Evolutionary conservation across 2,797 vertebrate genomes (phyloP).

Genomic region (Neomorphus geoffroyi): DNA sequence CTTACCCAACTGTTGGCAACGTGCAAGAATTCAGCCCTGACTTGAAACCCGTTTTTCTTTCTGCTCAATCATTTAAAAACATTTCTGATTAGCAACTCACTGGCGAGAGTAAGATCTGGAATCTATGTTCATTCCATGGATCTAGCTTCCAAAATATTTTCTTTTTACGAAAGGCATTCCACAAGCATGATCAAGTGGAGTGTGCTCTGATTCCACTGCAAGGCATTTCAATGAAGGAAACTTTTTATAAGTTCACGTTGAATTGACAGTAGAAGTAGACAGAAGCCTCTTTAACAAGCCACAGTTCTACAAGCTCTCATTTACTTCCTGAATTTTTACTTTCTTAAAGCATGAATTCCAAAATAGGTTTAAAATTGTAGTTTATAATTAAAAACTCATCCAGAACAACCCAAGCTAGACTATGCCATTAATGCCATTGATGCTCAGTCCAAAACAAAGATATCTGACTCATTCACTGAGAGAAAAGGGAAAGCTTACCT

Average conservation of each 20-base stretch:
- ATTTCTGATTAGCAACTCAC: not conserved
- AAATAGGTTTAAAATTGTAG: not conserved
- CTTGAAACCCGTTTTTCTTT: not conserved
- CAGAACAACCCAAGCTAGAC: not conserved
- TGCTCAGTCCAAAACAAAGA: not conserved
- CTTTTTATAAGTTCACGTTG: not conserved
- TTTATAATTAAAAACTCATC: not conserved
- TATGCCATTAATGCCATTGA: not conserved
- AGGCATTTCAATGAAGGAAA: not conserved
- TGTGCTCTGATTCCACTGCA: not conserved
- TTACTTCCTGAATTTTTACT: not conserved
- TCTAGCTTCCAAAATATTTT: constrained; percentile 39
- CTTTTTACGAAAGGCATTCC: constrained; percentile 35
- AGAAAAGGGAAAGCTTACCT: not conserved
- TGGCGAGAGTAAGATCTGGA: constrained; percentile 5
- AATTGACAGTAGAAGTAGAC: not conserved
- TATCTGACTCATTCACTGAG: not conserved
- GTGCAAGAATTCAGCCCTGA: constrained; percentile 54
- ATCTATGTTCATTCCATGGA: not conserved
- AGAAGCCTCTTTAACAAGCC: not conserved
- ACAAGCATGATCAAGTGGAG: not conserved
- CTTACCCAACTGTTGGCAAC: not conserved
- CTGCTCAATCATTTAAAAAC: not conserved
- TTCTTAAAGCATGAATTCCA: not conserved
- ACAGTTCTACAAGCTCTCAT: not conserved